A percentile compares a stretch with the other conserved stretches of the same genome.
Conservation (phyloP, 2,888 invertebrate genomes). For the Agrotis exclamationis region DNA sequence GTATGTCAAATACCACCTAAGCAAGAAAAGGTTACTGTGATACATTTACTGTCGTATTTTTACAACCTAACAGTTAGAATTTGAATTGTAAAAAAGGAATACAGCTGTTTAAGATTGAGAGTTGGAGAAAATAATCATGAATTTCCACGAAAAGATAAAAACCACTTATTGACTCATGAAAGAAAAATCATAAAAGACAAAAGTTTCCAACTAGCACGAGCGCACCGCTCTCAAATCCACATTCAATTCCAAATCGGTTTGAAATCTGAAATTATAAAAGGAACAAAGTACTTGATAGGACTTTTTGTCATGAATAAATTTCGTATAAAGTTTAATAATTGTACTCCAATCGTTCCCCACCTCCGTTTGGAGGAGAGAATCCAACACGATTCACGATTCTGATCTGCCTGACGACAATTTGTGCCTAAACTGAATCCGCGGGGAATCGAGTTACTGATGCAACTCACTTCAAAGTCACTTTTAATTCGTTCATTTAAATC, state of each 20-base stretch:
- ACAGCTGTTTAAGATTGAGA: too few species aligned
- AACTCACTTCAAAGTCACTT: slow-evolving; percentile 60
- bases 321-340: slow-evolving; percentile 59
- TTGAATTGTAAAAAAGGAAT: too few species aligned
- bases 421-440: slow-evolving; percentile 66
- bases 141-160: slow-evolving; percentile 12
- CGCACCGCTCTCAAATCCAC: slow-evolving; percentile 12
- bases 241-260: slow-evolving; percentile 41
- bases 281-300: slow-evolving; percentile 57
- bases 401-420: slow-evolving; percentile 65
- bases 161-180: slow-evolving; percentile 28
- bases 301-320: slow-evolving; percentile 61
- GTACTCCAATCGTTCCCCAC: slow-evolving; percentile 48
- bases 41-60: too few species aligned
- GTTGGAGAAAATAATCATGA: neutral
- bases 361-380: slow-evolving; percentile 44
- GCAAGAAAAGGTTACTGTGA: neutral
- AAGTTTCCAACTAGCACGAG: slow-evolving; percentile 17
- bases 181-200: slow-evolving; percentile 13
- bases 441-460: slow-evolving; percentile 52
- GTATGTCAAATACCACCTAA: neutral
- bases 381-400: slow-evolving; percentile 59
- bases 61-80: too few species aligned
- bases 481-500: slow-evolving; percentile 46
- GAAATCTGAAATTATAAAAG: slow-evolving; percentile 54